Evolutionary conservation across 2,797 vertebrate species (phyloP).

Genomic region (Vipera ursinii): DNA sequence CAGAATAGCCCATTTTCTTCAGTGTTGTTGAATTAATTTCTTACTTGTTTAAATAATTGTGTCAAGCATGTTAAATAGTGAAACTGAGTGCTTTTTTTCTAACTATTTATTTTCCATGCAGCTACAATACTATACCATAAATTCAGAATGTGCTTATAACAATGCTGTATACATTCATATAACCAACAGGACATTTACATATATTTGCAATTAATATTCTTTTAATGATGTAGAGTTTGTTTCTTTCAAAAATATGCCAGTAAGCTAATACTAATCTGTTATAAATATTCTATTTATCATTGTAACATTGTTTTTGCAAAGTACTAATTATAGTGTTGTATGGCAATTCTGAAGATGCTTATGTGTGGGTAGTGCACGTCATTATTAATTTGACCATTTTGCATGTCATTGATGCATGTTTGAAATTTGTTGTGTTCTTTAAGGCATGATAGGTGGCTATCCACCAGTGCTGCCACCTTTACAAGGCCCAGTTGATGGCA

Average conservation of each 20-base stretch:
- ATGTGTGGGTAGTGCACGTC: slow-evolving; percentile 75
- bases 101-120: background rate
- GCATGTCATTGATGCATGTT: slow-evolving; percentile 95
- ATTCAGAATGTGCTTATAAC: background rate
- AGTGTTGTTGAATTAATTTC: background rate
- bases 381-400: slow-evolving; percentile 73
- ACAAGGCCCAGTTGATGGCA: slow-evolving; percentile 86
- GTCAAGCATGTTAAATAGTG: background rate
- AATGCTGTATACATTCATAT: slow-evolving; percentile 40
- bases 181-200: slow-evolving; percentile 64
- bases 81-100: background rate
- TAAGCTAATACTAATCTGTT: slow-evolving; percentile 72
- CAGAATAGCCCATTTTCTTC: slow-evolving; percentile 11
- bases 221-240: slow-evolving; percentile 59
- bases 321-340: slow-evolving; percentile 73
- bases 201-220: slow-evolving; percentile 61
- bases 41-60: background rate
- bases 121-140: background rate
- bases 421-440: slow-evolving; percentile 90
- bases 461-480: slow-evolving; percentile 86
- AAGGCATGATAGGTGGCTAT: slow-evolving; percentile 93
- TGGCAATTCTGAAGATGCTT: slow-evolving; percentile 73
- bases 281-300: slow-evolving; percentile 60
- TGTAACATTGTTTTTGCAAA: slow-evolving; percentile 68
- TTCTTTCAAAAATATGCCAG: slow-evolving; percentile 50